These are phyloP conservation scores for Cryptus armator DNA, from an alignment of 2,888 invertebrate species.

Conservation along the genomic window DNA sequence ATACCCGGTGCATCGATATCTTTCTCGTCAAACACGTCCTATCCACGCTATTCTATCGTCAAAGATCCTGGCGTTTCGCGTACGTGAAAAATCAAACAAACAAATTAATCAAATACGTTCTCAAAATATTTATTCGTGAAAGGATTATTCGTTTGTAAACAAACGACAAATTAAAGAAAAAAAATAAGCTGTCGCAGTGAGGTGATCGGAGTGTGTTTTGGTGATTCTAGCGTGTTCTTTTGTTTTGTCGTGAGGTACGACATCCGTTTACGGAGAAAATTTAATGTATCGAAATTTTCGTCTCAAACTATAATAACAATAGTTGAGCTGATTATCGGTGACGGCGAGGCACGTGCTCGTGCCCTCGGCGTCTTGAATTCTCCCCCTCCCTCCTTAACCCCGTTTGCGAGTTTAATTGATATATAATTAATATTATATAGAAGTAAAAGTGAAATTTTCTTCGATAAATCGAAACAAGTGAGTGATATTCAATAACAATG, in stretches of 20 bases:
- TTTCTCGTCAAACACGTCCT: conserved; percentile 9
- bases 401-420: background rate
- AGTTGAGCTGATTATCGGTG: conserved; percentile 69
- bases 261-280: background rate
- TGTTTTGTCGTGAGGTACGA: background rate
- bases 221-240: background rate
- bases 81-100: conserved; percentile 29
- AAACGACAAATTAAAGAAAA: background rate
- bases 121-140: background rate
- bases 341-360: conserved; percentile 64
- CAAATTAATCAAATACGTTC: background rate
- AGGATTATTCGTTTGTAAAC: background rate
- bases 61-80: conserved; percentile 49
- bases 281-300: background rate
- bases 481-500: conserved; percentile 72
- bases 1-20: conserved; percentile 59
- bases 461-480: background rate
- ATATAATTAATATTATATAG: background rate
- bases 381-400: background rate
- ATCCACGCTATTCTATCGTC: conserved; percentile 45
- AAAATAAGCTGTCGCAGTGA: background rate
- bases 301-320: conserved; percentile 16
- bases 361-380: conserved; percentile 53
- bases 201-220: conserved; percentile 1
- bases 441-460: conserved; percentile 7